phyloP scores from a whole-genome alignment of 2,888 invertebrate species.

The Drosophila mimica region DNA sequence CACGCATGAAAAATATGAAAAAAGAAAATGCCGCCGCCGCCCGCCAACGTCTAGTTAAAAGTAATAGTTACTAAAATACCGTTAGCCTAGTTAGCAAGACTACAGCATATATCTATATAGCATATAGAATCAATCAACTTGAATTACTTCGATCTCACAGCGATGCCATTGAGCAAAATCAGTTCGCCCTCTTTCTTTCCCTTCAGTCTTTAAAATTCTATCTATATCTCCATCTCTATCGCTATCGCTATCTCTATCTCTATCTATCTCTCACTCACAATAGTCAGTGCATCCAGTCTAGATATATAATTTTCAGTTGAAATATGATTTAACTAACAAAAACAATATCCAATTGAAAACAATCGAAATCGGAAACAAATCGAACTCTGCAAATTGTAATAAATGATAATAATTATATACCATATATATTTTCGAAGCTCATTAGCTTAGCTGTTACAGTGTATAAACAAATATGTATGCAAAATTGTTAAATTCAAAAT shows the following conservation, averaged over 20 bases:
- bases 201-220: conserved; percentile 18
- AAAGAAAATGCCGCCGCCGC: conserved; percentile 45
- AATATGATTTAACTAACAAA: conserved; percentile 48
- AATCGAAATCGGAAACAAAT: conserved; percentile 8
- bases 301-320: conserved; percentile 63
- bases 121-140: conserved; percentile 24
- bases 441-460: conserved; percentile 81
- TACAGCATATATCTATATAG: conserved; percentile 18
- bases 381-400: conserved; percentile 84
- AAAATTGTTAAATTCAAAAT: conserved; percentile 46
- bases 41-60: conserved; percentile 54
- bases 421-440: conserved; percentile 59
- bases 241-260: conserved; percentile 32
- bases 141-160: conserved; percentile 31
- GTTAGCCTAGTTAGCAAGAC: conserved; percentile 14
- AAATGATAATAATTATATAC: conserved; percentile 50
- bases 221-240: conserved; percentile 7
- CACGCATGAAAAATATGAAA: conserved; percentile 44
- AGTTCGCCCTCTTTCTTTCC: conserved; percentile 2
- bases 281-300: conserved; percentile 51
- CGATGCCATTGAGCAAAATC: conserved; percentile 22
- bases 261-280: conserved; percentile 21
- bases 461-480: conserved; percentile 69
- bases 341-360: conserved; percentile 12
- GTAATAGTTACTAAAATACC: conserved; percentile 26